A percentile compares a stretch with the other conserved stretches of the same genome.
These are phyloP conservation scores for Eurystomus glaucurus DNA, from an alignment of 2,797 vertebrate genomes.

Conservation along the genomic window DNA sequence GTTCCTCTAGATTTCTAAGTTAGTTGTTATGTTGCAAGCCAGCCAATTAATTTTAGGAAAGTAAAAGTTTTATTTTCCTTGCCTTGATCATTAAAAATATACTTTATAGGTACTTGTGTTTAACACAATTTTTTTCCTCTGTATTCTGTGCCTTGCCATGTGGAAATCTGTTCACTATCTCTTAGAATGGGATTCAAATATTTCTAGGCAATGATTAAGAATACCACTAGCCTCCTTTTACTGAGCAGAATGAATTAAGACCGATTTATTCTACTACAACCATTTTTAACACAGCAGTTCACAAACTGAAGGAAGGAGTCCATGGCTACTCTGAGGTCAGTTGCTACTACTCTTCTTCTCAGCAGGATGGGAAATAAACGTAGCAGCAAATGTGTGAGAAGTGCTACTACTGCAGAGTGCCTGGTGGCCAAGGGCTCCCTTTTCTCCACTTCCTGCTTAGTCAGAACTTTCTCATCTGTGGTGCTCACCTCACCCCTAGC, in stretches of 20 bases:
- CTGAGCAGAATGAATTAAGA: background rate
- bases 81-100: background rate
- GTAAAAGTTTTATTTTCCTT: background rate
- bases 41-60: background rate
- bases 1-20: background rate
- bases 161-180: fast-evolving
- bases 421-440: background rate
- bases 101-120: fast-evolving
- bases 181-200: background rate
- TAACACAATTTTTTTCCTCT: background rate
- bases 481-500: fast-evolving
- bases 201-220: background rate
- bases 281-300: background rate
- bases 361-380: background rate
- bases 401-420: background rate
- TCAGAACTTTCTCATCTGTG: background rate
- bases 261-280: background rate
- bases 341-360: background rate
- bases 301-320: background rate
- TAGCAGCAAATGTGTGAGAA: background rate
- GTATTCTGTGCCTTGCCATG: background rate
- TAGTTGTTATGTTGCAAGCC: background rate
- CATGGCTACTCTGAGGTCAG: background rate
- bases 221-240: background rate
- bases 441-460: fast-evolving